These are phyloP conservation scores for Eupeodes luniger DNA, from an alignment of 2,888 invertebrate species.

Conservation along the genomic window DNA sequence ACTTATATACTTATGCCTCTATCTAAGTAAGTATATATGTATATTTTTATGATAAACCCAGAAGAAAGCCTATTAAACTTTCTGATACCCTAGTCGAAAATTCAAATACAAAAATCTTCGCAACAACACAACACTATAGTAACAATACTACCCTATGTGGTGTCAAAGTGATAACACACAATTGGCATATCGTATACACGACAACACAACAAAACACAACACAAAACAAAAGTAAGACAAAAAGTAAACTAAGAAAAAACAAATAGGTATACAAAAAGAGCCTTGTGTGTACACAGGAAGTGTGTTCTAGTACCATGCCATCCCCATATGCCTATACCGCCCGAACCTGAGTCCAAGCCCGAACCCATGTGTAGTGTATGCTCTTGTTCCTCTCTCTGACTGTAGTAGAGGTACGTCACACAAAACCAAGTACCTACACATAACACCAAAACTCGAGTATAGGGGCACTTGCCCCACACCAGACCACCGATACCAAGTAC, in stretches of 20 bases:
- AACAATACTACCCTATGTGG: slow-evolving; percentile 48
- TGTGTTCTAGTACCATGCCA: slow-evolving; percentile 14
- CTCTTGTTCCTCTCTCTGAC: slow-evolving; percentile 5
- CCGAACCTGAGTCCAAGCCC: too few relatives aligned
- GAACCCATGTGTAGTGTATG: too few relatives aligned
- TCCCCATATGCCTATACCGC: too few relatives aligned
- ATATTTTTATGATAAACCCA: slow-evolving; percentile 8
- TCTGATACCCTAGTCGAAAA: slow-evolving; percentile 63
- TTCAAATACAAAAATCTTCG: slow-evolving; percentile 72
- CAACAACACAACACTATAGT: slow-evolving; percentile 59
- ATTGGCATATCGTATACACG: slow-evolving; percentile 37
- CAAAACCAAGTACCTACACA: slow-evolving; percentile 17
- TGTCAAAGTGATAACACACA: slow-evolving; percentile 58
- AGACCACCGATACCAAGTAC: background rate
- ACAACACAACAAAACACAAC: background rate
- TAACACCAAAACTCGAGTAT: slow-evolving; percentile 31
- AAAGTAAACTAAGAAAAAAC: background rate
- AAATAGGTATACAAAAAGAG: slow-evolving; percentile 26
- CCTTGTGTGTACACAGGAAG: slow-evolving; percentile 70
- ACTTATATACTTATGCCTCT: background rate
- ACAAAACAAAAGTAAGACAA: slow-evolving; percentile 4
- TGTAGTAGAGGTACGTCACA: slow-evolving; percentile 55
- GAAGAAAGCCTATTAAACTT: slow-evolving; percentile 43
- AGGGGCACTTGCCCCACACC: slow-evolving; percentile 4
- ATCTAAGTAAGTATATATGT: slow-evolving; percentile 4